These are phyloP conservation scores for Andrena minutula DNA, from an alignment of 2,888 invertebrate genomes.

Conservation along the genomic window DNA sequence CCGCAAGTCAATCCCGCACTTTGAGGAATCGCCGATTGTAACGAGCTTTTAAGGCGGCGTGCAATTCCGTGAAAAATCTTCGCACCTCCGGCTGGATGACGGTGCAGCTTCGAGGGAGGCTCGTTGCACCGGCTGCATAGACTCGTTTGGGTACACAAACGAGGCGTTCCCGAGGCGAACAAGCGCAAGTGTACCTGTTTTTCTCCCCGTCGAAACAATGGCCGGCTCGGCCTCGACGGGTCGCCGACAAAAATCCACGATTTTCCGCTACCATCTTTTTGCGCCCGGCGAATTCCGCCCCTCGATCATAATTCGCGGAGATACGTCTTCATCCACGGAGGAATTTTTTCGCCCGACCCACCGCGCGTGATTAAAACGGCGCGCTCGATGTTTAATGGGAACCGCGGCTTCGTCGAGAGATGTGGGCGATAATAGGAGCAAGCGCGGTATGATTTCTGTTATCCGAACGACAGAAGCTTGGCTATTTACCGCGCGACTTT, in stretches of 20 bases:
- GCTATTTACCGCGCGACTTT: background rate
- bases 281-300: constrained; percentile 1
- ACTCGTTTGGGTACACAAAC: constrained; percentile 59
- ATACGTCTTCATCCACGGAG: constrained; percentile 33
- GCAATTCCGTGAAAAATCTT: constrained; percentile 81
- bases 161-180: constrained; percentile 45
- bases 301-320: constrained; percentile 15
- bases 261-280: constrained; percentile 64
- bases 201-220: constrained; percentile 60
- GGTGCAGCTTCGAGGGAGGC: constrained; percentile 51
- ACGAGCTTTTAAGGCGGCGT: constrained; percentile 70
- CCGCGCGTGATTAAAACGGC: constrained; percentile 7
- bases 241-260: constrained; percentile 66
- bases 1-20: constrained; percentile 59
- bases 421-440: no score
- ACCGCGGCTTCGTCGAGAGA: background rate
- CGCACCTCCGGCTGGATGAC: constrained; percentile 73
- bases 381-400: background rate
- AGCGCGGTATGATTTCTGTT: no score
- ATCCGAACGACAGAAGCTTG: background rate
- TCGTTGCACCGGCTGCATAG: constrained; percentile 53
- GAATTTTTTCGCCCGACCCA: background rate
- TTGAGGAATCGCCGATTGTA: constrained; percentile 63
- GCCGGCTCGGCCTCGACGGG: constrained; percentile 41
- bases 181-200: constrained; percentile 35